These are phyloP conservation scores for Rhea pennata DNA, from an alignment of 2,113 vertebrate genomes.

Conservation along the genomic window DNA sequence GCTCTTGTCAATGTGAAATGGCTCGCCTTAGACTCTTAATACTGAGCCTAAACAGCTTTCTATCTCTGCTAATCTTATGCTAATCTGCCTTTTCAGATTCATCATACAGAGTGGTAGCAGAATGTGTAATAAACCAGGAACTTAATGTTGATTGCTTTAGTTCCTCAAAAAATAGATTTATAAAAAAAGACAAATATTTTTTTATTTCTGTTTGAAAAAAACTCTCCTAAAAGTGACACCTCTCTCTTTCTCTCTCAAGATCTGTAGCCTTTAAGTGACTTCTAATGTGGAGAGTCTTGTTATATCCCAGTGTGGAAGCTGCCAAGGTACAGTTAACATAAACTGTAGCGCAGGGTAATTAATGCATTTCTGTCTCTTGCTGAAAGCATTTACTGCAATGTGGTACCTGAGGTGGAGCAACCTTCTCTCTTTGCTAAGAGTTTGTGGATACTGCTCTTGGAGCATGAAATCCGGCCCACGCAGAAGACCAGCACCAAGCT, in stretches of 20 bases:
- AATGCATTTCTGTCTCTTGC: background rate
- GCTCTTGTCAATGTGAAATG: background rate
- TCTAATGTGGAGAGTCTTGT: background rate
- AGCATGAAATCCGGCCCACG: background rate
- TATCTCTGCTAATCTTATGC: background rate
- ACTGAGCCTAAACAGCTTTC: background rate
- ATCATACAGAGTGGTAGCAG: background rate
- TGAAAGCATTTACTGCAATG: background rate
- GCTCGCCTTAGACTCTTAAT: background rate
- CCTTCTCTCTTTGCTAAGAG: background rate
- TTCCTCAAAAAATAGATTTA: background rate
- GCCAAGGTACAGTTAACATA: background rate
- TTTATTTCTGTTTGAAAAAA: background rate
- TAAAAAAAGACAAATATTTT: background rate
- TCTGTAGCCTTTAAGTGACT: constrained; percentile 29
- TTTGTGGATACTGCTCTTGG: background rate
- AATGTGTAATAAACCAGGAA: background rate
- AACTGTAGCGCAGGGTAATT: background rate
- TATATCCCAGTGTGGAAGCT: background rate
- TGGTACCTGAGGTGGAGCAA: background rate
- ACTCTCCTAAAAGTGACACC: background rate
- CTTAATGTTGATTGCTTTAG: background rate
- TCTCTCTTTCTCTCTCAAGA: background rate
- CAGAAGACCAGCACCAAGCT: background rate
- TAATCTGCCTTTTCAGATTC: constrained; percentile 18